Evolutionary conservation across 1,140 invertebrate species (phyloP), one percentile per base, ranked within the genome.

Genomic region (Bombyx mandarina): DNA sequence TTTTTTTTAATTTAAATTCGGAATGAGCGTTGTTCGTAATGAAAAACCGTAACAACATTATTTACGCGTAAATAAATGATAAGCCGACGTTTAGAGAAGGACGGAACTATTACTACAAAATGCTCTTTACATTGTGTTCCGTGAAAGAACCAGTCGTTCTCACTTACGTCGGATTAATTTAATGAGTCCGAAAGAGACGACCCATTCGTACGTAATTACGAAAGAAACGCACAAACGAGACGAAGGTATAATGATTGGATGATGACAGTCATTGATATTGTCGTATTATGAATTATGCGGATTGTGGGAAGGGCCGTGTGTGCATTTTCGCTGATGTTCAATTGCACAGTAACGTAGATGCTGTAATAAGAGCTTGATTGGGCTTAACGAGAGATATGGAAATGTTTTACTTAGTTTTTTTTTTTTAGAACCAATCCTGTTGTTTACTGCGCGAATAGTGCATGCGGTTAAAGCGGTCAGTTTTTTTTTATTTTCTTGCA

Each of bases 231-330:
- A 82, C 77, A 82, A 87, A 80, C 74, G 84, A 78, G 84, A 84
- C 76, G 73, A 71, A 74, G 62, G 65, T 78, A 80, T 78, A 73
- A 76, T 76, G 75, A 79, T 77, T 71, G 72, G 69, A 56, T 73
- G 81, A 74, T 79, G 82, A 81, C 79, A 82, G 75, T 79, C 81
- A 82, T 81, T 82, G 75, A 85, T 85, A 83, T 71, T 73, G 73
- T 71, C 65, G 67, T 75, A 73, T 70, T 73, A 71, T 63, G 64
- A 69, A 69, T 69, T 67, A 72, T 70, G 68, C 61, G 56, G 61
- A 73, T 66, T 54, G 61, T 72, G 69, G 66, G 69, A 67, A 62
- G 61, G 65, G 60, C 63, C 62, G 52, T 58, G 67, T 67, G 77
- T 69, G 71, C 66, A 35, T 35, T 35, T 35, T 35, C 26, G 26